Percentiles rank a stretch among this genome's conserved stretches.
phyloP scores from a whole-genome alignment of 2,797 vertebrate species.

The Corythornis leucogaster region DNA sequence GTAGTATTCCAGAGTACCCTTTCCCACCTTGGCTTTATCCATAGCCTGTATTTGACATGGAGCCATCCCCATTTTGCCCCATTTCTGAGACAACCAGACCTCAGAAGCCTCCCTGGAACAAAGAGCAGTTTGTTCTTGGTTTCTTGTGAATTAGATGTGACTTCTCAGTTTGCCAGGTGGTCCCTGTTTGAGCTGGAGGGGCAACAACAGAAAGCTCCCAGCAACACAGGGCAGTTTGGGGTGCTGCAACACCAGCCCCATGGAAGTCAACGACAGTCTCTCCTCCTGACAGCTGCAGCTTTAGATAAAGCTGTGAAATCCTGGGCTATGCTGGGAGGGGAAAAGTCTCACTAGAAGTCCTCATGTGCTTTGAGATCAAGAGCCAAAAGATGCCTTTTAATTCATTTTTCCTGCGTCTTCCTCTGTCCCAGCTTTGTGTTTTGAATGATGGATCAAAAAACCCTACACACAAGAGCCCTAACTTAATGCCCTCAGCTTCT shows the following conservation, averaged over 20 bases:
- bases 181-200: neutral
- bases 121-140: neutral
- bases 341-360: neutral
- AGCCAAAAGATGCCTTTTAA: neutral
- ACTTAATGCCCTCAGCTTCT: neutral
- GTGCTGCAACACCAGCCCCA: neutral
- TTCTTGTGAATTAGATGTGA: neutral
- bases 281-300: neutral
- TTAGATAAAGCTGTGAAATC: neutral
- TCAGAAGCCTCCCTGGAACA: neutral
- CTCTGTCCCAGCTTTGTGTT: neutral
- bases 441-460: fast-evolving
- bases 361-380: neutral
- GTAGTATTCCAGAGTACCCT: neutral
- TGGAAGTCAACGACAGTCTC: neutral
- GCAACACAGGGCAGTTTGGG: neutral
- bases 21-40: neutral
- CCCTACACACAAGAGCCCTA: fast-evolving
- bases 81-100: neutral
- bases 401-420: neutral
- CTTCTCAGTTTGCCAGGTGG: neutral
- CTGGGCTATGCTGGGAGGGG: neutral
- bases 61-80: neutral
- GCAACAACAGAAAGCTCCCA: neutral
- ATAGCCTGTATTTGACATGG: neutral